Evolutionary conservation across 2,797 vertebrate species (phyloP), one percentile per base, ranked within the genome.

Genomic region (Oreochromis mossambicus): DNA sequence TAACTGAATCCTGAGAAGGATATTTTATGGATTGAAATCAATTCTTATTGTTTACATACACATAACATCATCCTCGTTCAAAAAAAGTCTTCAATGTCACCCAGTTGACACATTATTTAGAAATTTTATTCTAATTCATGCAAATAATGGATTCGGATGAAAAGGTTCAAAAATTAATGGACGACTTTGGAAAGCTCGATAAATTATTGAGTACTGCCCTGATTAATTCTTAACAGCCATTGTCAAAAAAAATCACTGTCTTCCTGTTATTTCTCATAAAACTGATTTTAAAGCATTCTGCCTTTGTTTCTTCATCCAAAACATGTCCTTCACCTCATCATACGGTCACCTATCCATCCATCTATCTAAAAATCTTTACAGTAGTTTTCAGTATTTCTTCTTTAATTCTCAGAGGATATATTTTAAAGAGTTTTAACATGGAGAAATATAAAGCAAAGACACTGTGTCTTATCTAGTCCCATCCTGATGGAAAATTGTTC

Each of bases 221-320:
- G 93, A 96, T 96, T 96, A 96, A 96, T 96, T 96, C 94, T 96
- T 96, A 94, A 97, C 96, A 93, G 91, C 89, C 90, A 89, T 93
- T 94, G 94, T 96, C 95, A 96, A 95, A 96, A 96, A 15, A 32
- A 58, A 58, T 96, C 96, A 90, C 85, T 83, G 92, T 94, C 93
- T 92, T 93, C 86, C 85, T 80, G 91, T 94, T 95, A 95, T 95
- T 95, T 95, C 91, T 95, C 89, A 79, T 94, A 92, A 96, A 93
- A 93, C 89, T 84, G 89, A 92, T 92, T 93, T 94, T 84, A 70
- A 68, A 84, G 75, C 41, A 55, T 83, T 51, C 55, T 87, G 85
- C 51, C 82, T 84, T 63, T n/a, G 84, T 79, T 78, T 70, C 17
- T 73, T 61, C 32, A 61, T 61, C 56, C 38, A 70, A 43, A 70